Evolutionary conservation across 1,140 invertebrate genomes (phyloP), one percentile per base, ranked within the genome.

Genomic region (Eulimnadia texana): DNA sequence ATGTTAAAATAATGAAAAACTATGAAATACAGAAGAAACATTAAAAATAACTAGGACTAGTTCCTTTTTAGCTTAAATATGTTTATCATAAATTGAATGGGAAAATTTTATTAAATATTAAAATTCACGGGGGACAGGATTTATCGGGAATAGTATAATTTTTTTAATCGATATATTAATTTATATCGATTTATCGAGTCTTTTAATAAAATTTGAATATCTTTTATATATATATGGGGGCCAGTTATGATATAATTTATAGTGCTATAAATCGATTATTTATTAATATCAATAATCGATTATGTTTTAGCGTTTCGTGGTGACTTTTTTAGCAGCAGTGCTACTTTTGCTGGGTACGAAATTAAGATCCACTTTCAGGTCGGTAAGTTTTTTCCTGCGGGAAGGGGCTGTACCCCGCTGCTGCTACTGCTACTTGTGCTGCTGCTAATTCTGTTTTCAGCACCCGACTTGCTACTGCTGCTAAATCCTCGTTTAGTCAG

Each of bases 341-440:
- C 53, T 54, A 9, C 53, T 54, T 29, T 54, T 61, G 3, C 28
- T 47, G 22, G 60, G 60, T 10, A 61, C 27, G 27, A 61, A 61
- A 23, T 61, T 61, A 19, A 61, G 22, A 27, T 61, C 60, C 2
- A 61, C 53, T 42, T 61, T 61, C 20, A 61, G 29, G 28, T 61
- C 60, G 13, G 60, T 61, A 20, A 61, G 2, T 3, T 54, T 52
- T 24, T 61, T 61, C 22, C 53, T 54, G 9, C 50, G 50, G 55
- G 22, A 10, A 27, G 28, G n/a, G 28, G 52, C 25, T 13, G 20
- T 13, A 27, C 25, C 54, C 20, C 52, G 22, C n/a, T 25, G 22
- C 53, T 52, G 28, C 9, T 23, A 29, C 50, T 52, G 29, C 22
- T 51, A 27, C 24, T 51, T 13, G 0, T 33, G 23, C 27, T 54